These are phyloP conservation scores for Tenthredo livida DNA, from an alignment of 2,888 invertebrate genomes.

Conservation along the genomic window DNA sequence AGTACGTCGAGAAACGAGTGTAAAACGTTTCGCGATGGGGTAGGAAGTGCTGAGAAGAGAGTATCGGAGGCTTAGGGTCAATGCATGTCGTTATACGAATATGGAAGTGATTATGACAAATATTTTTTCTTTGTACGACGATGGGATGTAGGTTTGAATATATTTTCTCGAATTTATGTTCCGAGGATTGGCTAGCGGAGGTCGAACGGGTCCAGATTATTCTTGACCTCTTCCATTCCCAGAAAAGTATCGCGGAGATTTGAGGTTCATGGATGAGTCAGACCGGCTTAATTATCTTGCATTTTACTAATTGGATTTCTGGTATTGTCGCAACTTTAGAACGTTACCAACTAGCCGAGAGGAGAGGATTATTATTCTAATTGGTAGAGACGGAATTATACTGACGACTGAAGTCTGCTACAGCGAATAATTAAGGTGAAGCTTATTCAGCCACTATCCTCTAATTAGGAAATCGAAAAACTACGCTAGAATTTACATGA, in stretches of 20 bases:
- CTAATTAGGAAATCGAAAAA: slow-evolving; percentile 40
- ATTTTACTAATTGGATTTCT: slow-evolving; percentile 49
- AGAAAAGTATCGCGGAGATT: not conserved
- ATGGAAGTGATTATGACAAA: not conserved
- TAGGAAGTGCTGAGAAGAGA: slow-evolving; percentile 5
- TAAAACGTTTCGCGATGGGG: not conserved
- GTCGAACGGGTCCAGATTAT: not conserved
- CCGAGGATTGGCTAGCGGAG: not conserved
- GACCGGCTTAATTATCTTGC: slow-evolving; percentile 35
- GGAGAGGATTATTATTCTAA: slow-evolving; percentile 44
- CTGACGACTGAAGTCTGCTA: slow-evolving; percentile 45
- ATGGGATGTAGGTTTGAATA: not conserved
- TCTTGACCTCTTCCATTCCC: not conserved
- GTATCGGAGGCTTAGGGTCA: not conserved
- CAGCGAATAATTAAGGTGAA: slow-evolving; percentile 35
- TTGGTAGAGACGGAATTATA: slow-evolving; percentile 45
- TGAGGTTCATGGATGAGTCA: slow-evolving; percentile 27
- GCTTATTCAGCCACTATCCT: slow-evolving; percentile 31
- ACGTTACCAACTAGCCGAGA: slow-evolving; percentile 17
- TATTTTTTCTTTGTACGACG: not conserved
- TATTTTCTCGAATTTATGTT: not conserved
- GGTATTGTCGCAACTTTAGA: slow-evolving; percentile 48
- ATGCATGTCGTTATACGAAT: not conserved
- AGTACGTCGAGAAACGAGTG: slow-evolving; percentile 10
- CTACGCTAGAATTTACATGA: slow-evolving; percentile 4